Base-by-base conservation (phyloP, 2,797 vertebrate species). In the Aselliscus stoliczkanus region DNA sequence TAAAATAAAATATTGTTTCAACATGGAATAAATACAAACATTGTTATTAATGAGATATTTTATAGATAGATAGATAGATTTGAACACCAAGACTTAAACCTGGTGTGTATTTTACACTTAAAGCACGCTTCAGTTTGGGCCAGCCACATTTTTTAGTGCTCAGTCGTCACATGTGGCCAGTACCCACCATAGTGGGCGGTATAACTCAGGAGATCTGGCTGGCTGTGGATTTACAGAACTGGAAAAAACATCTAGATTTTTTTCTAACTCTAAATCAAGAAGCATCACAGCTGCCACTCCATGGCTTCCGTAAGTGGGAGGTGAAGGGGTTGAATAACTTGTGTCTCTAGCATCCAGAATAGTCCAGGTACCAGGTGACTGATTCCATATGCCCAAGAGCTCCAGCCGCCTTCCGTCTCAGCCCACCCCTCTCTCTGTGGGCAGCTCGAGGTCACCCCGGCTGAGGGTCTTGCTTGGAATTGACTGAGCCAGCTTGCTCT, bases 151-250 rank as follows among this genome's bases (percentile, higher is more conserved):
- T 52, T 14, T 23, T 50, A 39, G 15, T 20, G 10, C 39, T 31
- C 9, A 2, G 3, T 4, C 27, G 50, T 42, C 25, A 29, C 21
- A 3, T 0, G 8, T 27, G 42, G 58, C 34, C 31, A 6, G 12
- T 4, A 13, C 56, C 39, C 5, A 0, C 64, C 64, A 13, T 0
- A 37, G 42, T 0, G 10, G 67, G 9, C 3, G n/a, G 27, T 12
- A 7, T 14, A 4, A 29, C 64, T 14, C 25, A 23, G 80, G 29
- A 44, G 2, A 42, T 9, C 76, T 2, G 11, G 60, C 29, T 34
- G 17, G 72, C 1, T 34, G 23, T 2, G 42, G 47, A 60, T 65
- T 5, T 88, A 65, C 31, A 60, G 58, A 64, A 5, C 23, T 27
- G 15, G 65, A 37, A 9, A 65, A 37, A 75, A 7, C 1, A 64